phyloP scores from a whole-genome alignment of 2,888 invertebrate genomes.

The Oegoconia quadripuncta region DNA sequence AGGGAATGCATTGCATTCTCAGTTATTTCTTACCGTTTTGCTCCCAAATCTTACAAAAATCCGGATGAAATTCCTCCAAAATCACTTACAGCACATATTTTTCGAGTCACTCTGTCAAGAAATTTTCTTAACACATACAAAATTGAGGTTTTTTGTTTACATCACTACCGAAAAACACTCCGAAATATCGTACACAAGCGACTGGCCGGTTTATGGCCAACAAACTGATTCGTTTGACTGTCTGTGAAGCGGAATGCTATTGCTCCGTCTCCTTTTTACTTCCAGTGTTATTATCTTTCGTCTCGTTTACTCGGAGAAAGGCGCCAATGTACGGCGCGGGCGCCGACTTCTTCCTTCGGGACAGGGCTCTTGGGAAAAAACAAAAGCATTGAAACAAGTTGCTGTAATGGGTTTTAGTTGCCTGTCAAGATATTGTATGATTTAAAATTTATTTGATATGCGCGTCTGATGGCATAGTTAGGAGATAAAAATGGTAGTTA shows the following conservation, averaged over 20 bases:
- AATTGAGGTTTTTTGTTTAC: slow-evolving; percentile 59
- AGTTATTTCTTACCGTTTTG: slow-evolving; percentile 65
- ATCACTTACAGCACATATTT: slow-evolving; percentile 49
- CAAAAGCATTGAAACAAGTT: slow-evolving; percentile 73
- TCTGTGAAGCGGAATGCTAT: slow-evolving; percentile 66
- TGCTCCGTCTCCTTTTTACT: slow-evolving; percentile 37
- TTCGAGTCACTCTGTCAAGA: slow-evolving; percentile 41
- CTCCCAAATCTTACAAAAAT: slow-evolving; percentile 34
- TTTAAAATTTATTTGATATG: slow-evolving; percentile 53
- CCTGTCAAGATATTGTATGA: slow-evolving; percentile 62
- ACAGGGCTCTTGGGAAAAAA: slow-evolving; percentile 59
- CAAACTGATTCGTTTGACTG: slow-evolving; percentile 70
- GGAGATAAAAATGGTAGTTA: slow-evolving; percentile 27
- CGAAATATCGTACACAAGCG: slow-evolving; percentile 46
- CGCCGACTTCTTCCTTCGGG: slow-evolving; percentile 71
- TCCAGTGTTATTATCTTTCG: slow-evolving; percentile 20
- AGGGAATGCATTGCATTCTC: slow-evolving; percentile 70
- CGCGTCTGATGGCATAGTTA: slow-evolving; percentile 30
- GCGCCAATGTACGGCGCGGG: slow-evolving; percentile 71
- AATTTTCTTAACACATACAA: slow-evolving; percentile 42
- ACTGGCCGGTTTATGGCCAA: slow-evolving; percentile 57
- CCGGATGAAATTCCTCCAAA: slow-evolving; percentile 20
- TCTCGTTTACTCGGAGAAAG: slow-evolving; percentile 63
- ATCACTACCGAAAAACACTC: slow-evolving; percentile 53
- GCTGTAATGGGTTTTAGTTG: slow-evolving; percentile 54